Base-by-base conservation (phyloP, 2,888 invertebrate species). In the Bellardia bayeri region DNA sequence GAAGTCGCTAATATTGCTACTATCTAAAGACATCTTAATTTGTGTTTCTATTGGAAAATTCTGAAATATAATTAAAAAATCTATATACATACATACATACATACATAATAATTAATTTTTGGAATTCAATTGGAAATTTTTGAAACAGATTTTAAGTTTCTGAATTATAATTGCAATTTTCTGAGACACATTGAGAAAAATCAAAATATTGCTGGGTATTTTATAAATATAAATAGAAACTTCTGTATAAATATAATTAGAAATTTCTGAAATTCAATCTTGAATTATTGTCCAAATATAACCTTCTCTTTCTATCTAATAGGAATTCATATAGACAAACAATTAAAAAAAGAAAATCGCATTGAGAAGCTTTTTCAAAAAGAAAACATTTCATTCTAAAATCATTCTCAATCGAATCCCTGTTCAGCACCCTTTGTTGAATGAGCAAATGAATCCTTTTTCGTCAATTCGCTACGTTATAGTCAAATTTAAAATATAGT, bases 391-490 rank as follows among this genome's bases (percentile, higher is more conserved):
- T 61, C 30, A 14, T 14, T 68, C 51, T 14, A 13, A 80, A 54
- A 63, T n/a, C n/a, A 40, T 63, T 4, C 30, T 54, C 54, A 63
- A 33, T 6, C 64, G 30, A 51, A 45, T 40, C 9, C 49, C 13
- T 23, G 23, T 56, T 45, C n/a, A 82, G 30, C 82, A 82, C 40
- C 82, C 75, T 75, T 37, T 45, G 16, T 75, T 66, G 30, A 66
- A 75, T 63, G 6, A 13, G 14, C 16, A 16, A 78, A 64, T 56
- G 40, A 72, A 54, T 63, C 9, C 72, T 54, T 51, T 13, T 45
- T 69, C 11, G 14, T 33, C 58, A 51, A 68, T 30, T 58, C 40
- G 11, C 23, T 40, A 8, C 33, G 40, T 14, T 33, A 42, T 30
- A 37, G 4, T 5, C 16, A 23, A 37, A 7, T 37, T 61, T 51